Conservation (phyloP, 2,888 invertebrate genomes). For the Girardia tigrina region DNA sequence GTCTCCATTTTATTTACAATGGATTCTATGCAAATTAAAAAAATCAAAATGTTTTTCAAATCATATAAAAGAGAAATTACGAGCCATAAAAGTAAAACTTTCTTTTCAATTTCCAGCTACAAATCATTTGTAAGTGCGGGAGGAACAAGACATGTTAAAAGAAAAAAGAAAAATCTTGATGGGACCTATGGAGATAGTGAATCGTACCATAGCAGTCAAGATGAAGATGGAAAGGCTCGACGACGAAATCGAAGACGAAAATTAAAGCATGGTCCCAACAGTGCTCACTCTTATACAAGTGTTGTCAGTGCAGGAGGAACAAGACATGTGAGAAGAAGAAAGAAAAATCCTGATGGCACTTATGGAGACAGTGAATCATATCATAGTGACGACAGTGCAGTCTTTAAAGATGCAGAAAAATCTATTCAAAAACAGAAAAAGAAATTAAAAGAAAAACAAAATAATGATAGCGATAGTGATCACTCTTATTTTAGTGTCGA, state of each 20-base stretch:
- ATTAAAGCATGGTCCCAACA: conserved; percentile 43
- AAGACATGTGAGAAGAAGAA: conserved; percentile 42
- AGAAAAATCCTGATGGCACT: conserved; percentile 44
- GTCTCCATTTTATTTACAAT: no score
- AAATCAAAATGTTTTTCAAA: not conserved
- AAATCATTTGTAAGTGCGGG: conserved; percentile 45
- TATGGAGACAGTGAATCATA: conserved; percentile 46
- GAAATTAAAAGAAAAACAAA: conserved; percentile 40
- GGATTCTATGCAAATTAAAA: not conserved
- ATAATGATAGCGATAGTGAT: conserved; percentile 42
- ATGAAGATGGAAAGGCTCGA: conserved; percentile 44
- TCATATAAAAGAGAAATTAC: not conserved
- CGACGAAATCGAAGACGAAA: conserved; percentile 44
- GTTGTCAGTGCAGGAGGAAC: conserved; percentile 47
- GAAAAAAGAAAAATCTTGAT: conserved; percentile 43
- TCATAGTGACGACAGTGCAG: conserved; percentile 40
- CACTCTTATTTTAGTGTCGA: conserved; percentile 44
- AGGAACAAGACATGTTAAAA: conserved; percentile 44
- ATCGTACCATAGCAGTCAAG: conserved; percentile 46
- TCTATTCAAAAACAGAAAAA: conserved; percentile 33
- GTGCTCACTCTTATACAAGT: conserved; percentile 44
- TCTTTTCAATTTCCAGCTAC: conserved; percentile 41
- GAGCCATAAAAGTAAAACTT: not conserved
- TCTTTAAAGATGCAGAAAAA: conserved; percentile 38
- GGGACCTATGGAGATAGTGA: conserved; percentile 45